These are phyloP conservation scores for Carettochelys insculpta DNA, from an alignment of 2,113 vertebrate genomes.

Conservation along the genomic window DNA sequence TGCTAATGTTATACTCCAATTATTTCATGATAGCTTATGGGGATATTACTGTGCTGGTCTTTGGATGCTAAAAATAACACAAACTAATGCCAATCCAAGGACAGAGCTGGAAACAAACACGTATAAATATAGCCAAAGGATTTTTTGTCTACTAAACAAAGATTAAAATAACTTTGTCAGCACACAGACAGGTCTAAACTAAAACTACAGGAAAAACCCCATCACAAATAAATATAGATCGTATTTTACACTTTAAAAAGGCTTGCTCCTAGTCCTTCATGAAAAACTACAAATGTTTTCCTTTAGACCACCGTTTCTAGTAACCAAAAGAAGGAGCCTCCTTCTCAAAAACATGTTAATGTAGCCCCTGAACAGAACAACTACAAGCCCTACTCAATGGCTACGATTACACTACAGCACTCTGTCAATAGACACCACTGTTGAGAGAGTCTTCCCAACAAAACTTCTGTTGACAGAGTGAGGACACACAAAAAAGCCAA, in stretches of 20 bases:
- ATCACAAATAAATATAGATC: background rate
- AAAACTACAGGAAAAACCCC: background rate
- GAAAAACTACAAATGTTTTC: background rate
- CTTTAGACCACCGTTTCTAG: background rate
- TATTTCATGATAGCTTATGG: constrained; percentile 40
- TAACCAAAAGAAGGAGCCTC: background rate
- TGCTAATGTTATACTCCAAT: constrained; percentile 22
- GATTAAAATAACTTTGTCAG: constrained; percentile 69
- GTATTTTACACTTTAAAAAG: background rate
- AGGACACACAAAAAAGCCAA: no score
- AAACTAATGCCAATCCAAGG: constrained; percentile 56
- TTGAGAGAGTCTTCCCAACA: no score
- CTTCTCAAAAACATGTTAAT: background rate
- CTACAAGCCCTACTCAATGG: background rate
- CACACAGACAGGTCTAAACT: background rate
- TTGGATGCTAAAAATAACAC: constrained; percentile 66
- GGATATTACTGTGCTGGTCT: constrained; percentile 43
- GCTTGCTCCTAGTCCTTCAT: background rate
- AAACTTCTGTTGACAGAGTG: no score
- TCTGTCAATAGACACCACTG: no score
- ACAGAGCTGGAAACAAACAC: constrained; percentile 62
- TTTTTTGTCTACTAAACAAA: constrained; percentile 63
- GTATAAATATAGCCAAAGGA: constrained; percentile 61
- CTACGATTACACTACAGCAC: no score
- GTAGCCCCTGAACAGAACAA: background rate